Evolutionary conservation across 92 coral and sea anemone genomes (phyloP), one percentile per base, ranked within the genome.

Genomic region (Anthopleura xanthogrammica): DNA sequence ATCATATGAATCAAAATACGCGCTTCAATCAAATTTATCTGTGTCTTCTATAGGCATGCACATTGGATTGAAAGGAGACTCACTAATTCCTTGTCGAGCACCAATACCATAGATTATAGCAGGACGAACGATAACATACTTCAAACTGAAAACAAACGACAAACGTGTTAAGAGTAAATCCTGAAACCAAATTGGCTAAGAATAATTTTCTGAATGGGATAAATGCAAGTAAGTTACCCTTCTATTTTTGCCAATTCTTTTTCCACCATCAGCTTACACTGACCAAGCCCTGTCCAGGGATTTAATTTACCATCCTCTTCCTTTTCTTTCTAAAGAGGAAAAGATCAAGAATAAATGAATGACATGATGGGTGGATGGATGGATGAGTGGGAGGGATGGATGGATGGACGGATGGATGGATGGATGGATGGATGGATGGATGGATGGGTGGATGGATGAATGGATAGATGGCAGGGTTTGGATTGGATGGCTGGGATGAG

Each of bases 201-300:
- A 42, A 7, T n/a, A 36, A 2, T 62, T 62, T 24, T 24, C 29
- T 62, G 70, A 62, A 62, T n/a, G 36, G 14, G 16, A 10, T 54
- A 10, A 0, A 54, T 10, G 6, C 16, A 48, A 50, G 54, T 54
- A 43, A 39, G 85, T 56, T 83, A 95, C 98, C 98, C 98, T 80
- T 92, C 94, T 40, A 95, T 87, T 70, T 86, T 88, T 62, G 94
- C 86, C 56, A 95, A 72, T 81, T 92, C 98, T 65, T 92, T 91
- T 77, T 95, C 98, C 5, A 95, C 98, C 88, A 75, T 88, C 14
- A 93, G 92, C 79, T 95, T 95, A 76, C 90, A 94, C 75, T 95
- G 94, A 77, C 94, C 98, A 56, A 94, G 83, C 10, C 84, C 89
- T 60, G 98, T 95, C 98, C 98, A 95, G 1, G 98, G 98, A n/a